A percentile compares a stretch with the other conserved stretches of the same genome.
Conservation (phyloP, 2,888 invertebrate species). For the Drosophila greeni region DNA sequence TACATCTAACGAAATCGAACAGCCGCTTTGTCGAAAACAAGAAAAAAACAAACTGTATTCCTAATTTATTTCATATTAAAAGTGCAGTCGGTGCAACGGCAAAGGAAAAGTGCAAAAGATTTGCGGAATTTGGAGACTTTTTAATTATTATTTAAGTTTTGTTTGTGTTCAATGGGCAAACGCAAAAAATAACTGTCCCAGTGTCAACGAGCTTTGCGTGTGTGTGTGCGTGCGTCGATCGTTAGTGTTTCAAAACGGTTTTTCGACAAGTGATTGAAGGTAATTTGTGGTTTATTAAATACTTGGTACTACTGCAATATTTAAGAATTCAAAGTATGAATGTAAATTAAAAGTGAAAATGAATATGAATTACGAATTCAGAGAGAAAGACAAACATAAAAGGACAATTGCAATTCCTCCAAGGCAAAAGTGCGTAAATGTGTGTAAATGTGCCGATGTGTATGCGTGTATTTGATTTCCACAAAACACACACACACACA, state of each 20-base stretch:
- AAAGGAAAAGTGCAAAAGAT: constrained; percentile 39
- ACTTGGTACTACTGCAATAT: not conserved
- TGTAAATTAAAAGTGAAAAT: not conserved
- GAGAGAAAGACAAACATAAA: not conserved
- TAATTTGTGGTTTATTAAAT: constrained; percentile 33
- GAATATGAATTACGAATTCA: not conserved
- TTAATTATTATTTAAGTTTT: constrained; percentile 64
- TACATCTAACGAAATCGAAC: constrained; percentile 25
- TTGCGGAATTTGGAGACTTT: constrained; percentile 43
- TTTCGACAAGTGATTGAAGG: constrained; percentile 65
- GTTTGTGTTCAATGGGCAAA: constrained; percentile 49
- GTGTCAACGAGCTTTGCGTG: constrained; percentile 4
- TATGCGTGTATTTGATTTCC: constrained; percentile 17
- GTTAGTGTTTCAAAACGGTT: constrained; percentile 18
- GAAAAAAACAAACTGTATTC: constrained; percentile 23
- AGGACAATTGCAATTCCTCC: constrained; percentile 8
- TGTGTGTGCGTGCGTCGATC: constrained; percentile 10
- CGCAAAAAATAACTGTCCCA: constrained; percentile 28
- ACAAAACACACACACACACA: constrained; percentile 10
- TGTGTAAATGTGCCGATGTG: constrained; percentile 27
- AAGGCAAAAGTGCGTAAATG: constrained; percentile 3
- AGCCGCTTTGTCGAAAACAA: constrained; percentile 17
- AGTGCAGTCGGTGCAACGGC: constrained; percentile 28
- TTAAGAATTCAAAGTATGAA: not conserved
- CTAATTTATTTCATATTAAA: constrained; percentile 34